Evolutionary conservation across 2,113 vertebrate species (phyloP), one percentile per base, ranked within the genome.

Genomic region (Phoxinus phoxinus): DNA sequence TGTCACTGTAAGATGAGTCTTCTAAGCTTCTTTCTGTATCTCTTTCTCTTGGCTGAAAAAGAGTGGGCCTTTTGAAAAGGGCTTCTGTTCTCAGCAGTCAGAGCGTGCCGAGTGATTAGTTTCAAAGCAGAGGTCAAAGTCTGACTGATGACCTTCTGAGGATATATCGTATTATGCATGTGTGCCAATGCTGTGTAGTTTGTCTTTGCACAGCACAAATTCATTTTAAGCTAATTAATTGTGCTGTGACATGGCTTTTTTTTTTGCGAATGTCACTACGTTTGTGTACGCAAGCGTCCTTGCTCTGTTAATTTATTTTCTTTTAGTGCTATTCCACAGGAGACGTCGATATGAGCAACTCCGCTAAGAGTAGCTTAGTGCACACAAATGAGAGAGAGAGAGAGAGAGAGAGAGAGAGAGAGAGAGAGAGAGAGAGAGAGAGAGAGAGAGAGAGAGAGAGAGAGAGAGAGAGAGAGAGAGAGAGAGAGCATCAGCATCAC

Each of bases 1-100:
- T 78, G 59, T 86, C 82, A 15, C 61, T 48, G 56, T 65, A 59
- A 87, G 23, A 81, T 25, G 21, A 90, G 83, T 48, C 71, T 73
- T 87, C n/a, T 84, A 41, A 69, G 67, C 53, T 25, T 56, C 41
- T 21, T 65, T 63, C 67, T 59, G 30, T 53, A 32, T 75, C 37
- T 65, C 35, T 19, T 37, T 48, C n/a, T 75, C 32, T 71, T 37
- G 53, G n/a, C 27, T 78, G 17, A 79, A 77, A 76, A 53, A 21
- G 71, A 44, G 71, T 13, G n/a, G 13, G 21, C 7, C 17, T 67
- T 63, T 32, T 63, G 25, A 73, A 32, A 63, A 32, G 71, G 12
- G 11, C n/a, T 76, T 17, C 48, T 17, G 15, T 72, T 83, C 30
- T 12, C 65, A 25, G 13, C 32, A 65, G 30, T 35, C 30, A 32